Base-by-base conservation (phyloP, 2,113 vertebrate species). In the Thryonomys swinderianus region DNA sequence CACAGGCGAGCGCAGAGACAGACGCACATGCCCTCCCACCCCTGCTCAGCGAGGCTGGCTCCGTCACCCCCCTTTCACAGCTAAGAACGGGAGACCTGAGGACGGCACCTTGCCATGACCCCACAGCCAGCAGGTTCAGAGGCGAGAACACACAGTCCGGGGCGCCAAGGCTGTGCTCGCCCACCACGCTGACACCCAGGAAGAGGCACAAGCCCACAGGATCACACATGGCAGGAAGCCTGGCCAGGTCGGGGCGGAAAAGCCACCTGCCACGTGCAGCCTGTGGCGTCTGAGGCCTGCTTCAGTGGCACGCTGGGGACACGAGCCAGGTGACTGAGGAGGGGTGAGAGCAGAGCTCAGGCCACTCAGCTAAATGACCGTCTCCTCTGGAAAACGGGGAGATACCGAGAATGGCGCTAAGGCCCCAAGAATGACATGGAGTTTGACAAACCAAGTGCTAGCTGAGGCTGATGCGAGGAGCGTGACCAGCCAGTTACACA, bases 21-120 rank as follows among this genome's bases (percentile, higher is more conserved):
- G 17, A 23, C 0, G 5, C 5, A 0, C 13, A 5, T 0, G 0
- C 14, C 2, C 34, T 59, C 91, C 7, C 1, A 0, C 4, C 3
- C 64, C 30, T 2, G 1, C 9, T 5, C 4, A 1, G 34, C 0
- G 3, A 21, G 45, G 86, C 10, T 3, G 57, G 32, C 0, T 3
- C 1, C 16, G 5, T 0, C 3, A 8, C 8, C 59, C 45, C n/a
- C 17, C 7, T 0, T 11, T n/a, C 5, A 71, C 17, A 34, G 53
- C 71, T 5, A 66, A 30, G 10, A 7, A 74, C 27, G 67, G 4
- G 1, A 40, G 55, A 17, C 67, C 13, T 0, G 7, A 79, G 69
- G 48, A 21, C 27, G 12, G 23, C 1, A 16, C 40, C 66, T 5
- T 21, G 74, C 18, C 89, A n/a, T 18, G 80, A 2, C 27, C 42